A percentile compares a stretch with the other conserved stretches of the same genome.
phyloP scores from a whole-genome alignment of 1,140 invertebrate genomes.

The Nymphalis io region DNA sequence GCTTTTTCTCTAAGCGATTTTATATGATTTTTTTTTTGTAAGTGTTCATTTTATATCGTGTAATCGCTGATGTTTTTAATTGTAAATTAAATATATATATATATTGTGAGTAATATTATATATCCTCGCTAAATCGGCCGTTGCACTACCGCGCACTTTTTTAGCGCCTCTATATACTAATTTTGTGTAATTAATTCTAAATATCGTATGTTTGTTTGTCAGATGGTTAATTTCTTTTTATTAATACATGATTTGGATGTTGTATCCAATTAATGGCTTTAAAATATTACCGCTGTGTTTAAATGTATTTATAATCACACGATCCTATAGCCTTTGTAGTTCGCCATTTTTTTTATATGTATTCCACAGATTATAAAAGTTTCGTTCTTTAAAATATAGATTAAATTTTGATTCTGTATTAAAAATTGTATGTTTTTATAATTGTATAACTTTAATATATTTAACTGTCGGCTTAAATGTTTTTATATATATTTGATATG shows the following conservation, averaged over 20 bases:
- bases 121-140: constrained; percentile 29
- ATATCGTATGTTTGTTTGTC: background rate
- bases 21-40: background rate
- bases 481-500: background rate
- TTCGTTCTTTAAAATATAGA: no score
- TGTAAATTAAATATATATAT: constrained; percentile 7
- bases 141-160: constrained; percentile 32
- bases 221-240: background rate
- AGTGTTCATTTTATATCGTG: background rate
- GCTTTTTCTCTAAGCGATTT: background rate
- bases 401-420: no score
- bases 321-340: no score
- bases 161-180: constrained; percentile 13
- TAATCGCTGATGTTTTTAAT: constrained; percentile 17
- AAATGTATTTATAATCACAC: no score
- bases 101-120: background rate
- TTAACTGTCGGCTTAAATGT: background rate
- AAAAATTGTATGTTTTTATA: no score
- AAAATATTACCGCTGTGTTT: background rate
- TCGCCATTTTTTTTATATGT: no score
- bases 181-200: background rate
- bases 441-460: background rate
- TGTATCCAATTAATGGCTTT: background rate
- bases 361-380: no score
- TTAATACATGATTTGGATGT: background rate